phyloP scores from a whole-genome alignment of 2,113 vertebrate genomes.

The Cyanoderma ruficeps region DNA sequence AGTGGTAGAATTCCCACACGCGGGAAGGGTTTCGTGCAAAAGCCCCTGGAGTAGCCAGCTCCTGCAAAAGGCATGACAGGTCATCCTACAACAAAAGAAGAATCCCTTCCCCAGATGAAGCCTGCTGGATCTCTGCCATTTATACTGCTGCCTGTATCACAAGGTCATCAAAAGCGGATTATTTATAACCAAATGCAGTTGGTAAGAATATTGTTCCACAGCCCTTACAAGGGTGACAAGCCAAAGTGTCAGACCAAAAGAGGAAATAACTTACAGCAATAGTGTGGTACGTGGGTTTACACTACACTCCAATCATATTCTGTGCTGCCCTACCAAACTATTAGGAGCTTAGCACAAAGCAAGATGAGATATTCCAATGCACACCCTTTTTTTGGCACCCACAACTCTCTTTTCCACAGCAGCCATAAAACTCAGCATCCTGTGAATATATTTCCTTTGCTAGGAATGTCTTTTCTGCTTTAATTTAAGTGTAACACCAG shows the following conservation, averaged over 20 bases:
- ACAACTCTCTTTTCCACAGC: background rate
- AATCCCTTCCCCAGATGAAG: background rate
- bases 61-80: conserved; percentile 58
- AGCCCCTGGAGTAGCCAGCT: conserved; percentile 88
- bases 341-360: background rate
- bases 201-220: background rate
- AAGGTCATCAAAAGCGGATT: background rate
- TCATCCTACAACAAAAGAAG: background rate
- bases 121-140: background rate
- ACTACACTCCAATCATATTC: background rate
- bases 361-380: background rate
- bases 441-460: background rate
- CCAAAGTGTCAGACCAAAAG: background rate
- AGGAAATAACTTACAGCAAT: background rate
- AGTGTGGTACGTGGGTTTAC: rapidly evolving
- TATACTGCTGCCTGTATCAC: background rate
- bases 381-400: background rate
- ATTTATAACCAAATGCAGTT: background rate
- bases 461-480: background rate
- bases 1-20: conserved; percentile 98
- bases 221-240: background rate
- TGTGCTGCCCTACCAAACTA: background rate
- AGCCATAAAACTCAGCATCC: background rate
- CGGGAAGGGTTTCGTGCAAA: conserved; percentile 89
- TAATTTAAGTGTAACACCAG: background rate